Evolutionary conservation across 1,140 invertebrate species (phyloP), one percentile per base, ranked within the genome.

Genomic region (Drosophila novamexicana): DNA sequence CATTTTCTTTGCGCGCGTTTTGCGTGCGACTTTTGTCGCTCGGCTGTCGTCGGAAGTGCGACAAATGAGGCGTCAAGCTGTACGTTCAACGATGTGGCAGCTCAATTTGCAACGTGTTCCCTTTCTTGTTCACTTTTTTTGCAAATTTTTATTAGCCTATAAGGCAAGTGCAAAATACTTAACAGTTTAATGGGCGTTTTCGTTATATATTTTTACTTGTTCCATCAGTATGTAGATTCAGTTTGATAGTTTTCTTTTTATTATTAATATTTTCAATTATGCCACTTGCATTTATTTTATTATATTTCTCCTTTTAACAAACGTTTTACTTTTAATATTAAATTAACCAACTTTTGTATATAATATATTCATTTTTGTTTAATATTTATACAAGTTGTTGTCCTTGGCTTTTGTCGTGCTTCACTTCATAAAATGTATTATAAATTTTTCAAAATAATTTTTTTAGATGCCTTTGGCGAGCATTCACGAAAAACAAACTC

Each of bases 101-200:
- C 64, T 81, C 70, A 81, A 81, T 67, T 81, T 77, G 78, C 79
- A 79, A 69, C 29, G 40, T 75, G 77, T 75, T 37, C 52, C 7
- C 34, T 32, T 9, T 37, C 14, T 37, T 58, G 62, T 69, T 45
- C 58, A 56, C 61, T 62, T 73, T 58, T 39, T 54, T 58, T 53
- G 49, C 39, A 61, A 59, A 70, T 59, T 66, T 56, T 49, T 56
- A 68, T 53, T 42, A 50, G 37, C 49, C 40, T 49, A 53, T 63
- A 50, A 29, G 37, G 56, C 49, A 58, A 45, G 56, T 59, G 57
- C 42, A 34, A 36, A 14, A 14, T 32, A 45, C 14, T 59, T 18
- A 12, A 12, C 6, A 14, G n/a, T n/a, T 36, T 34, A 52, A 39
- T 42, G n/a, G 44, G 6, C n/a, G 22, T 5, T 29, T 29, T 29